Percentiles rank a stretch among this genome's conserved stretches.
These are phyloP conservation scores for Varecia variegata DNA, from an alignment of 2,797 vertebrate species.

Conservation along the genomic window DNA sequence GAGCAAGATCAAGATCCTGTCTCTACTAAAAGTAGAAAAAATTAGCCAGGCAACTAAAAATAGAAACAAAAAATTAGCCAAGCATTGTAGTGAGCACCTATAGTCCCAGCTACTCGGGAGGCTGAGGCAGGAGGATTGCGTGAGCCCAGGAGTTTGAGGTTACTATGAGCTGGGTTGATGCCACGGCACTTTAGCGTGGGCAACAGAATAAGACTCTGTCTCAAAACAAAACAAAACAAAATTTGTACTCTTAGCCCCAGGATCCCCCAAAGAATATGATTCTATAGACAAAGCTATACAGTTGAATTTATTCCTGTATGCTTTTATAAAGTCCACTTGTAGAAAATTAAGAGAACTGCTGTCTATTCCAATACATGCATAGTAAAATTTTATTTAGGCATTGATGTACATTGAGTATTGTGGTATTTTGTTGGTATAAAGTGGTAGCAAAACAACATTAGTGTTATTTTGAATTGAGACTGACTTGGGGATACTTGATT, in stretches of 20 bases:
- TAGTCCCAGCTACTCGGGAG: too few species aligned
- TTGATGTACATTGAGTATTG: background rate
- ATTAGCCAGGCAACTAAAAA: too few species aligned
- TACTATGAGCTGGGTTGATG: too few species aligned
- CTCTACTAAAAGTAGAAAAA: too few species aligned
- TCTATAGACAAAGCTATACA: background rate
- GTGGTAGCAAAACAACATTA: background rate
- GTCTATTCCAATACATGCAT: background rate
- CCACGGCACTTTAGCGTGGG: too few species aligned
- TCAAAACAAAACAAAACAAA: background rate
- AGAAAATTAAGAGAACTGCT: background rate
- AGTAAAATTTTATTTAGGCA: constrained; percentile 26
- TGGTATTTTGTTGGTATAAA: background rate
- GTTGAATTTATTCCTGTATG: background rate
- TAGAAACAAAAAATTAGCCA: too few species aligned
- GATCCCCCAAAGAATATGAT: background rate
- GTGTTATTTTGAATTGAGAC: constrained; percentile 3
- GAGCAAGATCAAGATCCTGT: too few species aligned
- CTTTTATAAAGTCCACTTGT: background rate
- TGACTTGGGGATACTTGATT: background rate
- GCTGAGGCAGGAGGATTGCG: too few species aligned
- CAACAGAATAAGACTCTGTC: too few species aligned
- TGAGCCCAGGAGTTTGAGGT: too few species aligned
- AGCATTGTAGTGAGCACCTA: too few species aligned
- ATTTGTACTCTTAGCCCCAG: background rate